These are phyloP conservation scores for Hippocampus guttulatus DNA, from an alignment of 2,113 vertebrate genomes.

Conservation along the genomic window DNA sequence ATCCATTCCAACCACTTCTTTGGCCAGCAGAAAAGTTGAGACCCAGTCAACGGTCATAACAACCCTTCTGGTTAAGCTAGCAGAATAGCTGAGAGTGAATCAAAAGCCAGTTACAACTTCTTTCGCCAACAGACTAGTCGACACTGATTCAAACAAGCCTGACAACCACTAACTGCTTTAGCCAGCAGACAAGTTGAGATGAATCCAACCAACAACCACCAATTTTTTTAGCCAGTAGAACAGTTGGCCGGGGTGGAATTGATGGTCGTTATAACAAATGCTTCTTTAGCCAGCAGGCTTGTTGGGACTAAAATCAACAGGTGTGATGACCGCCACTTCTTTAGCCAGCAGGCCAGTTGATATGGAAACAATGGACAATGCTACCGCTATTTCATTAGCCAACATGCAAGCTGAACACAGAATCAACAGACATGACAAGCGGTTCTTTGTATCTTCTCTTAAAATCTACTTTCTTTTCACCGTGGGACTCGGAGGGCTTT, in stretches of 20 bases:
- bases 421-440: not conserved
- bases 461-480: not conserved
- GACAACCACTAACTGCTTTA: too few relatives aligned
- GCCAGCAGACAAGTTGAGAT: too few relatives aligned
- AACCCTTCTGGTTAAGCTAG: not conserved
- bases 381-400: not conserved
- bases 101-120: not conserved
- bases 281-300: not conserved
- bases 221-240: too few relatives aligned
- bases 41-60: not conserved
- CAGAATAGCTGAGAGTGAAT: not conserved
- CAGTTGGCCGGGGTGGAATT: too few relatives aligned
- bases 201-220: too few relatives aligned
- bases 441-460: not conserved
- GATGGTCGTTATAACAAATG: too few relatives aligned
- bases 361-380: not conserved
- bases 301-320: not conserved
- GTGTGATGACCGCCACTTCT: not conserved
- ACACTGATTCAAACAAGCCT: too few relatives aligned
- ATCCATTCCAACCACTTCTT: not conserved
- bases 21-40: not conserved
- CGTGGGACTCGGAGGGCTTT: not conserved
- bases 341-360: not conserved
- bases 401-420: not conserved
- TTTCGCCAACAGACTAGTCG: too few relatives aligned